Conservation (phyloP, 2,888 invertebrate species). For the Julus scanicus region DNA sequence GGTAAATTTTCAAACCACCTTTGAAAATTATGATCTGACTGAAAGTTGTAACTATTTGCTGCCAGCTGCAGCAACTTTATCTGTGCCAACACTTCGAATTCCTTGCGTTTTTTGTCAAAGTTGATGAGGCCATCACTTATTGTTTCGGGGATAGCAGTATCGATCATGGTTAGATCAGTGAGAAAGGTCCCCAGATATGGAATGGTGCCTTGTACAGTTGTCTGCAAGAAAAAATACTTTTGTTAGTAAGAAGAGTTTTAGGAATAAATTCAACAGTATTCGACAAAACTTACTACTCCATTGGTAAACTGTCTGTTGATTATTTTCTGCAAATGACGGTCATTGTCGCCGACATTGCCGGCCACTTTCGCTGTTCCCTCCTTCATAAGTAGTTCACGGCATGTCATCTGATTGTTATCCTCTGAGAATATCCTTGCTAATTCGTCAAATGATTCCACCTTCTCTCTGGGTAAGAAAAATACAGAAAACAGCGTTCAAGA, state of each 20-base stretch:
- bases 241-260: not conserved
- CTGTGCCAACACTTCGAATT: slow-evolving; percentile 98
- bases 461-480: slow-evolving; percentile 65
- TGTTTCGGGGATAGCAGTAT: slow-evolving; percentile 92
- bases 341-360: slow-evolving; percentile 88
- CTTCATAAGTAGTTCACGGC: slow-evolving; percentile 90
- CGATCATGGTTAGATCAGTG: slow-evolving; percentile 98
- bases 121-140: slow-evolving; percentile 88
- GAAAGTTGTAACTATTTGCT: slow-evolving; percentile 92
- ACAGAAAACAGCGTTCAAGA: not conserved
- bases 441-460: slow-evolving; percentile 90
- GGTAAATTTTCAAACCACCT: slow-evolving; percentile 95
- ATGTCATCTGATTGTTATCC: slow-evolving; percentile 96
- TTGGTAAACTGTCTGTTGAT: slow-evolving; percentile 78
- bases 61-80: slow-evolving; percentile 95
- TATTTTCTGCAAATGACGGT: slow-evolving; percentile 85
- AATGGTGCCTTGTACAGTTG: slow-evolving; percentile 81
- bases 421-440: slow-evolving; percentile 96
- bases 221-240: slow-evolving; percentile 56
- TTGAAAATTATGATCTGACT: slow-evolving; percentile 87
- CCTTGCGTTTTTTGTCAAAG: slow-evolving; percentile 97
- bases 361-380: slow-evolving; percentile 99
- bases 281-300: slow-evolving; percentile 66
- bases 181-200: slow-evolving; percentile 98
- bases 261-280: not conserved